Base-by-base conservation (phyloP, 2,888 invertebrate genomes). In the Orchesellides sinensis region DNA sequence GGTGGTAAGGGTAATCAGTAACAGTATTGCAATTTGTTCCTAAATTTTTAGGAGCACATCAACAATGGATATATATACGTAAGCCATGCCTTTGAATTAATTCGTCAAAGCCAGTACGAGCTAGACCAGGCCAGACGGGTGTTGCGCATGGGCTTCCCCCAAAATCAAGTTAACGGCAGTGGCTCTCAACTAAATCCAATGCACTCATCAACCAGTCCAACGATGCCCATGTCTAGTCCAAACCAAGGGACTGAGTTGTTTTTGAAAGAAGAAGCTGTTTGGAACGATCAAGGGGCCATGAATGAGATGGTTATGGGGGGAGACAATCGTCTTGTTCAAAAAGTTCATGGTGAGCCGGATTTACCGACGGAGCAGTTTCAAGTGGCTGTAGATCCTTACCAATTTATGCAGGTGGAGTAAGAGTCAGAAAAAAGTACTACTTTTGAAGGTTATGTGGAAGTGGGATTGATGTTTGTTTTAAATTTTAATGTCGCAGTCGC, bases 41-140 rank as follows among this genome's bases (percentile, higher is more conserved):
- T n/a, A n/a, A 49, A 19, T 49, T 2, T 27, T 49, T n/a, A 70
- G 70, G 23, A 35, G 6, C 23, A 25, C 19, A 40, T 72, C 0
- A 59, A 59, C 25, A 59, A 21, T 19, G 72, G 72, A 27, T 59
- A 59, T 19, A 25, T 72, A 3, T 72, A 59, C 10, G 19, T 72
- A 2, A 59, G 17, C 29, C 35, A 72, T 19, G 40, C 72, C 0
- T 59, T 40, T 1, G 59, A 72, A 40, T 6, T 72, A 12, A 17
- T 59, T 6, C 49, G 52, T 19, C 72, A 72, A 72, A 59, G 45
- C 45, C 72, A 72, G 27, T 2, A 47, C 17, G 72, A 72, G 52
- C 47, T 72, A 3, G 14, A 17, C 12, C 59, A 45, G 6, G 72
- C 59, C 0, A 56, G 35, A 10, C 1, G 59, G 8, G 35, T 54